Percentiles rank a stretch among this genome's conserved stretches.
These are phyloP conservation scores for Melipona quadrifasciata DNA, from an alignment of 1,140 invertebrate species.

Conservation along the genomic window DNA sequence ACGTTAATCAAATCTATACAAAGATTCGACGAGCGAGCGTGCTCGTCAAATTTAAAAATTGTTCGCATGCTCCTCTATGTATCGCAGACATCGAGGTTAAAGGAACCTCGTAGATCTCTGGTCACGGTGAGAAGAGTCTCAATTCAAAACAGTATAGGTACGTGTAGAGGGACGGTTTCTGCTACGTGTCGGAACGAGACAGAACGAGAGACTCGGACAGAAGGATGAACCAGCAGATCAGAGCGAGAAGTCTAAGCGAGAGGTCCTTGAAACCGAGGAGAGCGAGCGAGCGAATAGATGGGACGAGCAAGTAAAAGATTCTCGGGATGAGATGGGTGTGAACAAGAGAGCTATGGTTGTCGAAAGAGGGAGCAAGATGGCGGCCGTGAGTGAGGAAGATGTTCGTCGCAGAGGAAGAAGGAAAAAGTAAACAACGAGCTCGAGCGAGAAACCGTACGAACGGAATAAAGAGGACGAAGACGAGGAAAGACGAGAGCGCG, in stretches of 20 bases:
- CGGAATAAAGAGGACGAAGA: neutral
- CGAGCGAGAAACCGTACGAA: neutral
- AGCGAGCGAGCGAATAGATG: constrained; percentile 3
- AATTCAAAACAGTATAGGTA: neutral
- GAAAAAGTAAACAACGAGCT: neutral
- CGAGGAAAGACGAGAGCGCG: neutral
- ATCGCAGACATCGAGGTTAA: constrained; percentile 53
- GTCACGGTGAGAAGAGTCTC: constrained; percentile 38
- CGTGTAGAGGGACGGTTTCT: neutral
- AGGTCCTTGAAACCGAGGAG: constrained; percentile 21
- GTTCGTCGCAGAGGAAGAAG: neutral
- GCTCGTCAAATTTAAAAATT: constrained; percentile 56
- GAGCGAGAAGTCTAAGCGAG: neutral
- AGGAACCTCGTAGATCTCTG: constrained; percentile 46
- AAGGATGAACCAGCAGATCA: neutral
- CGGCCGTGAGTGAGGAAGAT: neutral
- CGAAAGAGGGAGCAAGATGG: neutral
- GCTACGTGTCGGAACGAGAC: neutral
- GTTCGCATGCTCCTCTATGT: constrained; percentile 30
- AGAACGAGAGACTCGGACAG: neutral
- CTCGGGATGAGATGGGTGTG: neutral
- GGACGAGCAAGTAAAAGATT: constrained; percentile 2
- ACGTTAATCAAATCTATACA: no score
- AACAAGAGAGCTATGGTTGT: neutral
- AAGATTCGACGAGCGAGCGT: neutral